Percentiles rank a stretch among this genome's conserved stretches.
Evolutionary conservation across 1,140 invertebrate genomes (phyloP).

Genomic region (Nephotettix cincticeps): DNA sequence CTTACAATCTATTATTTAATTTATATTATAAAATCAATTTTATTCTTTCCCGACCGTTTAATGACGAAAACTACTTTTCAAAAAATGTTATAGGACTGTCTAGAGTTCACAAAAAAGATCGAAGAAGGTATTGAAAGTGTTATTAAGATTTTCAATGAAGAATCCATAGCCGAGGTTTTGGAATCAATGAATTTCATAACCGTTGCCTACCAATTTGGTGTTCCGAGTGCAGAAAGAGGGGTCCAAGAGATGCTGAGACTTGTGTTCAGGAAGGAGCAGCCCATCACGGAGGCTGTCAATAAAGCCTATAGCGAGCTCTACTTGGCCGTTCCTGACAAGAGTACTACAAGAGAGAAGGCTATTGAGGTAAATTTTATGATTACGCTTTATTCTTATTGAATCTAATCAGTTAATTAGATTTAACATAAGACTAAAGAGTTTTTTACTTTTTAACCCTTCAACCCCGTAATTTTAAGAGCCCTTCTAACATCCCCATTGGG

Average conservation of each 20-base stretch:
- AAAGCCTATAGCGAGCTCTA: constrained; percentile 65
- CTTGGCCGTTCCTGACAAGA: constrained; percentile 43
- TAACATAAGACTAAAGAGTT: too few species aligned
- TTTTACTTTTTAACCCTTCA: too few species aligned
- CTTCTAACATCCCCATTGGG: too few species aligned
- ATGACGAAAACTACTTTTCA: too few species aligned
- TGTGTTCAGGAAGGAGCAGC: constrained; percentile 67
- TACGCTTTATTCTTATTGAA: too few species aligned
- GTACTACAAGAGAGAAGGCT: constrained; percentile 25
- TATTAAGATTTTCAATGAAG: constrained; percentile 32
- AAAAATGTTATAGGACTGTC: constrained; percentile 34
- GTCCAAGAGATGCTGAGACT: constrained; percentile 75
- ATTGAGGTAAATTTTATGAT: constrained; percentile 32
- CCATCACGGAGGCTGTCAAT: constrained; percentile 61
- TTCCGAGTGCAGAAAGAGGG: constrained; percentile 67
- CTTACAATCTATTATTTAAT: too few species aligned
- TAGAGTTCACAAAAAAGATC: constrained; percentile 34
- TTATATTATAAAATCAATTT: too few species aligned
- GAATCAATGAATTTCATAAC: constrained; percentile 86
- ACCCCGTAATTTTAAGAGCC: too few species aligned
- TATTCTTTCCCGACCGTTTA: too few species aligned
- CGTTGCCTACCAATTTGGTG: constrained; percentile 72
- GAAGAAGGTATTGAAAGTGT: constrained; percentile 31
- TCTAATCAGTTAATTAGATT: too few species aligned
- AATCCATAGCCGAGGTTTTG: constrained; percentile 65